These are phyloP conservation scores for Aleadryas rufinucha DNA, from an alignment of 2,113 vertebrate genomes.

Conservation along the genomic window DNA sequence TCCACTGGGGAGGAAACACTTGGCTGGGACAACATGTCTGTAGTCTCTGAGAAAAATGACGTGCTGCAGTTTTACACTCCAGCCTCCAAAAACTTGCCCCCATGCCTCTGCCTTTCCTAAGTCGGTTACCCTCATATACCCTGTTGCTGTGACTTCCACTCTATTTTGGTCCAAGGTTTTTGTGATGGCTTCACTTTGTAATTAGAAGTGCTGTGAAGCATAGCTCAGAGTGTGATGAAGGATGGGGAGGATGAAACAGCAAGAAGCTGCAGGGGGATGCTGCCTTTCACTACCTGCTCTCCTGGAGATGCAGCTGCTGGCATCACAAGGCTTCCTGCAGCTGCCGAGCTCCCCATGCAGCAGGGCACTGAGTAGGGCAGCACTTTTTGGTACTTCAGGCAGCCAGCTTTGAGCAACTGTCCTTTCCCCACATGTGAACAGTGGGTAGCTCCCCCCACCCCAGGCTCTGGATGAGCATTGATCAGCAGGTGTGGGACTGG, in stretches of 20 bases:
- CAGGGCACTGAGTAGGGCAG: neutral
- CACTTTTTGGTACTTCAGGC: neutral
- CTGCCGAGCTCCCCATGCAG: neutral
- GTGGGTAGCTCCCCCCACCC: fast-evolving
- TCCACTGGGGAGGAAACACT: neutral
- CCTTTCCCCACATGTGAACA: neutral
- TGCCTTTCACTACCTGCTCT: neutral
- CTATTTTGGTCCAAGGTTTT: neutral
- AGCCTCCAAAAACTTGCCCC: neutral
- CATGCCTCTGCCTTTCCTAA: neutral
- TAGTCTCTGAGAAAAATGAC: neutral
- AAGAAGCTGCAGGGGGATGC: neutral
- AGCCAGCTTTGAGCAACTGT: neutral
- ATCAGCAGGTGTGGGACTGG: neutral
- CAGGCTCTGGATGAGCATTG: neutral
- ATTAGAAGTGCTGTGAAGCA: neutral
- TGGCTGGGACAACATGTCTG: neutral
- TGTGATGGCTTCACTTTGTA: neutral
- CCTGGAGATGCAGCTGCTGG: neutral
- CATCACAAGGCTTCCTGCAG: neutral
- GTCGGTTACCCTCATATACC: fast-evolving
- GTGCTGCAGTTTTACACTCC: neutral
- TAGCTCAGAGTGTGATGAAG: neutral
- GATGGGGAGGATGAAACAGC: neutral
- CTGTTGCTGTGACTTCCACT: neutral